Evolutionary conservation across 2,797 vertebrate genomes (phyloP), one percentile per base, ranked within the genome.

Genomic region (Thamnophis elegans): DNA sequence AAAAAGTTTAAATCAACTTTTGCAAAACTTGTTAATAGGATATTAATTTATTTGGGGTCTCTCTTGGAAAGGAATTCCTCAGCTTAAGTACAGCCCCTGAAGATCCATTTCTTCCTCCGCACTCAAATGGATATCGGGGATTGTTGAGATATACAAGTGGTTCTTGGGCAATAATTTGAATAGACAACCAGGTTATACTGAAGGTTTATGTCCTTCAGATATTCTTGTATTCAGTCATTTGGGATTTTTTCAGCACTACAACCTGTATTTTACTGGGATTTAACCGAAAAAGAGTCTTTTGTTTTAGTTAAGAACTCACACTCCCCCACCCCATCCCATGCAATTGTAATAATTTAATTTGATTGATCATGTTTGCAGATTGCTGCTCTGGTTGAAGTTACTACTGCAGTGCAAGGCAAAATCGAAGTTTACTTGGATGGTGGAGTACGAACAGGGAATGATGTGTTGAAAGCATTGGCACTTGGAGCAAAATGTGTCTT

Each of bases 401-500:
- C 98, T 96, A 98, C 99, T 4, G 97, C 98, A 0, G 98, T 99
- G n/a, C 97, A 96, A 95, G 98, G 98, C 91, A 98, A 98, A 95
- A 96, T 98, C 0, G 99, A 99, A 97, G 97, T 99, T 90, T 99
- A 99, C 89, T 87, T 99, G 92, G 99, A 99, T 1, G 99, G 99
- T 5, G 99, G 99, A 18, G 97, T 99, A 96, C 97, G 99, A 82
- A 99, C 98, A 4, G 99, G 99, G 95, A 98, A 98, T 0, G 99
- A 99, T 0, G 98, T 99, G 7, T 92, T 99, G 78, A 99, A 99
- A 96, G 98, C 99, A 0, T 91, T 99, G 96, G 99, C 99, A 87
- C 96, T 99, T 59, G 99, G 99, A 59, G 99, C 99, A 65, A 99
- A 98, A 96, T 99, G 99, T 0, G 98, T 99, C 93, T 99, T 99